A percentile compares a stretch with the other conserved stretches of the same genome.
Conservation (phyloP, 2,888 invertebrate genomes). For the Synanthedon andrenaeformis region DNA sequence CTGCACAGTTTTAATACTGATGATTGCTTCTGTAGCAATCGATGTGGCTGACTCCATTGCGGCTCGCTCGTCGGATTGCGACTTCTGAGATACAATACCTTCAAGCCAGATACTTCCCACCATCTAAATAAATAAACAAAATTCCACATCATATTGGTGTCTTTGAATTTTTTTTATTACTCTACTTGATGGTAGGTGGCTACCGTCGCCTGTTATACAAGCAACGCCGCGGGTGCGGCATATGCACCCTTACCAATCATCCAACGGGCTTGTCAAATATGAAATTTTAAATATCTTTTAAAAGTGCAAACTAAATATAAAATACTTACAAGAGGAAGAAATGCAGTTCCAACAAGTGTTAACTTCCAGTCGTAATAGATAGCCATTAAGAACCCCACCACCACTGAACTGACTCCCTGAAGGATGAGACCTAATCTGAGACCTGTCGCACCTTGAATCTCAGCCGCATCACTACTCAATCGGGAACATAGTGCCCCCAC, state of each 20-base stretch:
- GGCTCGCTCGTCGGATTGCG: constrained; percentile 69
- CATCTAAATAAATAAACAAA: constrained; percentile 28
- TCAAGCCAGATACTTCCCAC: constrained; percentile 74
- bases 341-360: constrained; percentile 70
- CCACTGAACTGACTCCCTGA: constrained; percentile 72
- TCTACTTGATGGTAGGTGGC: no score
- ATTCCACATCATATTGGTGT: not conserved
- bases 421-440: constrained; percentile 71
- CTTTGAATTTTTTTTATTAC: no score
- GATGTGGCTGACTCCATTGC: constrained; percentile 74
- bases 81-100: constrained; percentile 69
- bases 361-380: constrained; percentile 73
- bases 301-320: not conserved
- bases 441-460: constrained; percentile 75
- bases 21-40: constrained; percentile 75
- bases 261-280: no score
- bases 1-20: constrained; percentile 75
- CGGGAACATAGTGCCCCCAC: constrained; percentile 74
- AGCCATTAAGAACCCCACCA: constrained; percentile 70
- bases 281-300: no score
- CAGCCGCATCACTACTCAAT: constrained; percentile 73
- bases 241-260: no score
- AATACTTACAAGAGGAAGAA: constrained; percentile 68
- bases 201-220: no score
- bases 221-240: no score